phyloP scores from a whole-genome alignment of 2,113 vertebrate species.

The Irena cyanogastra region DNA sequence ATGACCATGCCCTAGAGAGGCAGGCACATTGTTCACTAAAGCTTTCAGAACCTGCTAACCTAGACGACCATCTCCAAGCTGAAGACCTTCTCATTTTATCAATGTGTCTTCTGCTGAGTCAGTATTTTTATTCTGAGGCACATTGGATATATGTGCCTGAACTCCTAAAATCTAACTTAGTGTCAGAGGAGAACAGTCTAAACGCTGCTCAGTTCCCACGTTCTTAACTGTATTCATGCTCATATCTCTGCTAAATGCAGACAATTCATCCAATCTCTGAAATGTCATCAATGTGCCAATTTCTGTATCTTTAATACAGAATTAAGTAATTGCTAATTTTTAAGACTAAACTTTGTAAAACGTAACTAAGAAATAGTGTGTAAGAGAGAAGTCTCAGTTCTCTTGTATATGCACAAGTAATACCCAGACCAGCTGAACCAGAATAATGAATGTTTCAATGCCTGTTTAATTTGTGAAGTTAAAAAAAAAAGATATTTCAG shows the following conservation, averaged over 20 bases:
- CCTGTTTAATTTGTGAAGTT: not conserved
- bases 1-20: not conserved
- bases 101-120: not conserved
- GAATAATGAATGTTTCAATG: not conserved
- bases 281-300: not conserved
- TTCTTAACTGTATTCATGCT: not conserved
- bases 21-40: not conserved
- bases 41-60: not conserved
- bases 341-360: not conserved
- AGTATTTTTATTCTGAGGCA: not conserved
- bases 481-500: not conserved
- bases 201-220: not conserved
- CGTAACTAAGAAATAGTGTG: not conserved
- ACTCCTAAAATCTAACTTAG: not conserved
- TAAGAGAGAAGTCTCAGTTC: not conserved
- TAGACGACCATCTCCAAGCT: not conserved
- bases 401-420: not conserved
- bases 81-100: not conserved
- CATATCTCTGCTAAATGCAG: not conserved
- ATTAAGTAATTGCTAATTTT: not conserved
- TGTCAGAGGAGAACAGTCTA: not conserved
- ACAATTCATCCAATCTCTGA: not conserved
- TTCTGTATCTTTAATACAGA: not conserved
- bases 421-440: not conserved
- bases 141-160: not conserved